Evolutionary conservation across 2,888 invertebrate species (phyloP), one percentile per base, ranked within the genome.

Genomic region (Sialis lutaria): DNA sequence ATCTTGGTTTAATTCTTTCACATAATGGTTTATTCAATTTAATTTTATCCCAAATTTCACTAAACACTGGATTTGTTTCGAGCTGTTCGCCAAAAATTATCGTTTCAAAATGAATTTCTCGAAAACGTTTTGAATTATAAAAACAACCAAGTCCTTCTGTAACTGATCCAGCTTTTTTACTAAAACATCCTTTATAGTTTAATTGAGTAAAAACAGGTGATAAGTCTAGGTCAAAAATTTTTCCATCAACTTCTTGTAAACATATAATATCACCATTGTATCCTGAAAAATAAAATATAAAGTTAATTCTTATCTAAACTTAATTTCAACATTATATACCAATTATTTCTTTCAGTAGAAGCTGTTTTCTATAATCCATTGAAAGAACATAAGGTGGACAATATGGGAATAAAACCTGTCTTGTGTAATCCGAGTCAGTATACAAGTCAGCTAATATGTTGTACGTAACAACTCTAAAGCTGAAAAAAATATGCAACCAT

Each of bases 181-280:
- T 71, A 61, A 79, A 81, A 50, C 74, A 55, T 12, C 87, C 79
- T 42, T 68, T 60, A 50, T 76, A 75, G 4, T 75, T 74, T 41
- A 72, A 57, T 4, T 64, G 58, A 30, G 64, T 58, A 9, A 93
- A 64, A 31, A 76, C 65, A 7, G 78, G 75, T 34, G 61, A 56
- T 30, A 93, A 69, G 57, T 82, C 83, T 51, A 70, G 59, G 6
- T 74, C 65, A 63, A 80, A 92, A 44, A 90, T 68, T 64, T 80
- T 83, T 7, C 60, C 60, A 61, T 96, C 96, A 0, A 95, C 89
- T 73, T 97, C 96, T 74, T 97, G 96, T 13, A 96, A 69, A 56
- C 93, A 93, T 47, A 92, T 69, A 44, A 96, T 67, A 63, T 96
- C 96, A 22, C 82, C 79, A 67, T 93, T 85, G 61, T 92, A 96